Evolutionary conservation across 2,113 vertebrate genomes (phyloP), one percentile per base, ranked within the genome.

Genomic region (Aspidoscelis tigris): DNA sequence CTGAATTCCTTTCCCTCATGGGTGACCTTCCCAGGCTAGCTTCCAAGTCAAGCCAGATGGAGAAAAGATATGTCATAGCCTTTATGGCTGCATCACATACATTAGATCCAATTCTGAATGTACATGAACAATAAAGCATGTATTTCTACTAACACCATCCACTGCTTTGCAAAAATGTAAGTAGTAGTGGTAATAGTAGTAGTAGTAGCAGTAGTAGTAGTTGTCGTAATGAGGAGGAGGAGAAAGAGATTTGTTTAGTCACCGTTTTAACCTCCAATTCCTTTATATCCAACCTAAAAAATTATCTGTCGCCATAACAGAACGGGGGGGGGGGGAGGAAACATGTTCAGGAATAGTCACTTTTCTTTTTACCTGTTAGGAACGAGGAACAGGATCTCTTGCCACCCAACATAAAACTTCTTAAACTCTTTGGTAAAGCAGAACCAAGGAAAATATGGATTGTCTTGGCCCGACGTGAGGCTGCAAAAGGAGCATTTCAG

Each of bases 351-450:
- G 86, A 84, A 94, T 94, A 90, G 79, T 84, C 89, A 89, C 86
- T 93, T 94, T 90, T 91, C 91, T 90, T 91, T 91, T 93, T 88
- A 92, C 91, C 90, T 88, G 86, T 82, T 93, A 87, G 85, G 91
- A 84, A 76, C 47, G 76, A 75, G 55, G 80, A 84, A 86, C 71
- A 76, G 53, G 88, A 91, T 2, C 69, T 85, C 90, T 89, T 70
- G 44, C 92, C 91, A 12, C 22, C 88, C 87, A 91, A 89, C 87
- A 81, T 87, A 89, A 18, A 78, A 87, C 89, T 92, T 82, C 21
- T 24, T 44, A 21, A 91, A 78, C 26, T 86, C 88, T 18, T 55
- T 7, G 24, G 87, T 76, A 6, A 83, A 73, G 83, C 24, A 87
- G 92, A 24, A 10, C 81, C 88, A 66, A 80, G 74, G 66, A 66